A percentile compares a stretch with the other conserved stretches of the same genome.
Evolutionary conservation across 2,888 invertebrate genomes (phyloP).

Genomic region (Ecliptopera silaceata): DNA sequence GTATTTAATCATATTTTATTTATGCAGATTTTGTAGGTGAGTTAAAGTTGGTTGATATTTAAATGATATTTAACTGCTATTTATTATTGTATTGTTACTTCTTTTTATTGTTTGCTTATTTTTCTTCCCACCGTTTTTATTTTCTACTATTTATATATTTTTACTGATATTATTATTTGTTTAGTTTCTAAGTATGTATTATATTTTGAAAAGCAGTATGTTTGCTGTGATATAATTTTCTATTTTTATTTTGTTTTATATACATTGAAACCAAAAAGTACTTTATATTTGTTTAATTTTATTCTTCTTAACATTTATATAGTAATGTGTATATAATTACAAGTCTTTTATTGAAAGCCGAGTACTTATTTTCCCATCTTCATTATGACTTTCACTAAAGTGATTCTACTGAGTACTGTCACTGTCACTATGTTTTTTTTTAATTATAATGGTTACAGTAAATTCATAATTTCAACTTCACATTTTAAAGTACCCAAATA

Average conservation of each 20-base stretch:
- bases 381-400: slow-evolving; percentile 21
- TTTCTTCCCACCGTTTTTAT: slow-evolving; percentile 28
- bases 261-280: slow-evolving; percentile 41
- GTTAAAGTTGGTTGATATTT: slow-evolving; percentile 38
- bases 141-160: slow-evolving; percentile 3
- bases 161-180: slow-evolving; percentile 13
- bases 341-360: slow-evolving; percentile 20
- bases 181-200: slow-evolving; percentile 1
- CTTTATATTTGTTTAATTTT: slow-evolving; percentile 4
- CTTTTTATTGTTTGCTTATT: neutral
- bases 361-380: slow-evolving; percentile 27
- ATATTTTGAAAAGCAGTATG: slow-evolving; percentile 56
- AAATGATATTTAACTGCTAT: slow-evolving; percentile 16
- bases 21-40: slow-evolving; percentile 49
- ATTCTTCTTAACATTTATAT: neutral
- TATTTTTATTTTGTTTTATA: slow-evolving; percentile 24
- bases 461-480: too few species aligned
- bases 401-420: neutral
- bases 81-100: neutral
- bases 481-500: too few species aligned
- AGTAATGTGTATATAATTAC: slow-evolving; percentile 30
- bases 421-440: neutral
- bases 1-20: slow-evolving; percentile 9
- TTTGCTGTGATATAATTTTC: slow-evolving; percentile 63
- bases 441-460: neutral